Evolutionary conservation across 2,797 vertebrate species (phyloP).

Genomic region (Periparus ater): DNA sequence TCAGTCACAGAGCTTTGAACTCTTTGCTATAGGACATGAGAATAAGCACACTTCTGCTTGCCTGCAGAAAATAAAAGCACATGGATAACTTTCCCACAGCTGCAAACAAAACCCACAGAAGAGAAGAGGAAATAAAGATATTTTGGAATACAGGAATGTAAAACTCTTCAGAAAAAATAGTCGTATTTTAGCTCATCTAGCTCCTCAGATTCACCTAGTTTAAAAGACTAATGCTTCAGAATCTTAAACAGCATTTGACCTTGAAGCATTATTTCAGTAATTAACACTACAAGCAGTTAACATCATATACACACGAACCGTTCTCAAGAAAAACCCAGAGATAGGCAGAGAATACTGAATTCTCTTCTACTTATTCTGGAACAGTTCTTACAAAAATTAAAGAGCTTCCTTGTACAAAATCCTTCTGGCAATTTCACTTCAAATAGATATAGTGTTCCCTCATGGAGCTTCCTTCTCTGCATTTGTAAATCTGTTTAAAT

Average conservation of each 20-base stretch:
- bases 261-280: neutral
- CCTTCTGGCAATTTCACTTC: neutral
- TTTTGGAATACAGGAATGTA: neutral
- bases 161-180: neutral
- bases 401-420: neutral
- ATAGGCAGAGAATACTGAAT: neutral
- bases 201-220: neutral
- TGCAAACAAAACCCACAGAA: neutral
- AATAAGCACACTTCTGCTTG: neutral
- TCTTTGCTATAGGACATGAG: neutral
- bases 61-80: neutral
- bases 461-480: neutral
- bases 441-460: neutral
- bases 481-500: neutral
- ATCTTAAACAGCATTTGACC: neutral
- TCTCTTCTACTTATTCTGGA: neutral
- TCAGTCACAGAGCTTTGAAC: neutral
- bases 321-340: neutral
- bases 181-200: neutral
- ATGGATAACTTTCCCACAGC: neutral
- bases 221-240: neutral
- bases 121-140: neutral
- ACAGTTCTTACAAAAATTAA: neutral
- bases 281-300: neutral
- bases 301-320: accelerated